phyloP scores from a whole-genome alignment of 2,888 invertebrate genomes.

The Diachrysia chrysitis region DNA sequence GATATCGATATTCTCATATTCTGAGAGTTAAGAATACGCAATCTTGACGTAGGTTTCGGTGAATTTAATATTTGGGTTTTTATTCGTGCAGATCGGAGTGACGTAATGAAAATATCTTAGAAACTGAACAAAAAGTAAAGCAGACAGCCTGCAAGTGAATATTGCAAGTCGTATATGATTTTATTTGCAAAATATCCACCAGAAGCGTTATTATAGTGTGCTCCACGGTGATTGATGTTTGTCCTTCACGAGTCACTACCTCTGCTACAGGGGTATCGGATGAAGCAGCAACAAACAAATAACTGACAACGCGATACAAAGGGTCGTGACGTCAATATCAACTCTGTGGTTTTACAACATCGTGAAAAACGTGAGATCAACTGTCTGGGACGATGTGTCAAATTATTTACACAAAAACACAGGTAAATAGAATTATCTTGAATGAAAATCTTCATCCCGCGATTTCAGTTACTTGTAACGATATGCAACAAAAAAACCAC shows the following conservation, averaged over 20 bases:
- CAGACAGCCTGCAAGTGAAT: neutral
- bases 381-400: slow-evolving; percentile 19
- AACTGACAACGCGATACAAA: slow-evolving; percentile 61
- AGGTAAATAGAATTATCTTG: slow-evolving; percentile 5
- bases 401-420: slow-evolving; percentile 21
- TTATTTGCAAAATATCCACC: slow-evolving; percentile 15
- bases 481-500: slow-evolving; percentile 14
- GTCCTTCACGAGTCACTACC: slow-evolving; percentile 71
- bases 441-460: slow-evolving; percentile 29
- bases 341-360: slow-evolving; percentile 61
- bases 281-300: slow-evolving; percentile 60
- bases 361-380: slow-evolving; percentile 50
- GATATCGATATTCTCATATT: slow-evolving; percentile 32
- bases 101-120: slow-evolving; percentile 39
- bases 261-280: slow-evolving; percentile 64
- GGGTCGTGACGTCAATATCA: slow-evolving; percentile 61
- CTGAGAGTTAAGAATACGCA: neutral
- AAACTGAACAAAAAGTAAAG: slow-evolving; percentile 7
- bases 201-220: slow-evolving; percentile 21
- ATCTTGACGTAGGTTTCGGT: slow-evolving; percentile 47
- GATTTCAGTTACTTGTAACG: too few species aligned
- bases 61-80: slow-evolving; percentile 25
- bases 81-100: slow-evolving; percentile 12
- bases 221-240: slow-evolving; percentile 54
- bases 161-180: slow-evolving; percentile 2